Conservation (phyloP, 1,140 invertebrate species). For the Pectinophora gossypiella region DNA sequence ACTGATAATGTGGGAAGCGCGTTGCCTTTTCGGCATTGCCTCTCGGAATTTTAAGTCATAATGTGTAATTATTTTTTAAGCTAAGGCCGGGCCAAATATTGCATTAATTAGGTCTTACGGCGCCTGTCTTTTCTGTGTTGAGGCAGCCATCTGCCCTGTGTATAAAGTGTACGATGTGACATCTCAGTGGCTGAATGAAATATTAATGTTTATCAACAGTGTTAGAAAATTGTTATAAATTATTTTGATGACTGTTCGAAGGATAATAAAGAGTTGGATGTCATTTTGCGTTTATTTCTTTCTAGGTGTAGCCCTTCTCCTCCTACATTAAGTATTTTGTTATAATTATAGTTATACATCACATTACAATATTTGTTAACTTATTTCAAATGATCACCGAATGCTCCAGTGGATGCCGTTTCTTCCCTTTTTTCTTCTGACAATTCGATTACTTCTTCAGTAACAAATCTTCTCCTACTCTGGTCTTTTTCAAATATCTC, state of each 20-base stretch:
- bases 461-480: conserved; percentile 15
- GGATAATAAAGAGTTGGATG: conserved; percentile 77
- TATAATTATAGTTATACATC: too few relatives aligned
- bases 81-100: conserved; percentile 71
- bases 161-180: conserved; percentile 55
- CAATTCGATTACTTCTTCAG: conserved; percentile 13
- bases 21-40: conserved; percentile 35
- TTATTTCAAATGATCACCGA: conserved; percentile 34
- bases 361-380: too few relatives aligned
- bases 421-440: conserved; percentile 19
- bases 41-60: conserved; percentile 64
- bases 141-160: conserved; percentile 55
- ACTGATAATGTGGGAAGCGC: conserved; percentile 44
- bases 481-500: conserved; percentile 55
- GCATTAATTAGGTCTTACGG: conserved; percentile 66
- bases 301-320: too few relatives aligned
- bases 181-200: conserved; percentile 72
- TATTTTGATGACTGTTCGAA: conserved; percentile 78
- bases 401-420: conserved; percentile 34
- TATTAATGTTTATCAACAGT: conserved; percentile 73
- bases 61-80: conserved; percentile 72
- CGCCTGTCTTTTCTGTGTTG: conserved; percentile 43
- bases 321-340: too few relatives aligned
- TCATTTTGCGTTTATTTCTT: conserved; percentile 54
- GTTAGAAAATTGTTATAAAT: conserved; percentile 77